Conservation (phyloP, 2,797 vertebrate species). For the Platyrinchus mystaceus region DNA sequence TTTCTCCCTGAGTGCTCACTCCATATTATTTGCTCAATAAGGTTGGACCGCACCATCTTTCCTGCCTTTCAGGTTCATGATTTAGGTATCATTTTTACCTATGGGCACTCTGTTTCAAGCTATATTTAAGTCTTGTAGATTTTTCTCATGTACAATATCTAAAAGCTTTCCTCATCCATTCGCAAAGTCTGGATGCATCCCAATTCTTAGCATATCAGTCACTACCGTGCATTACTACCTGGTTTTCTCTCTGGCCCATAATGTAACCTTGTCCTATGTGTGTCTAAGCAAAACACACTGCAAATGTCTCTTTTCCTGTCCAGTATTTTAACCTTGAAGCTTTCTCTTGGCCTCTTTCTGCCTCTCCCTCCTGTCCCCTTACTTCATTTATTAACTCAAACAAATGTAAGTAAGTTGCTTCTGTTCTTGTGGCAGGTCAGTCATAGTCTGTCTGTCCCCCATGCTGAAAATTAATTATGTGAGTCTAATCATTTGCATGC, state of each 20-base stretch:
- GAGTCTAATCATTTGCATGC: neutral
- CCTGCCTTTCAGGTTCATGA: constrained; percentile 3
- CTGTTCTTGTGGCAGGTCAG: neutral
- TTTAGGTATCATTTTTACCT: neutral
- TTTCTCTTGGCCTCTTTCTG: neutral
- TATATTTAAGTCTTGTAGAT: neutral
- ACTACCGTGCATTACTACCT: neutral
- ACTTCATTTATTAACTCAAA: neutral
- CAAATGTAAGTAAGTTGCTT: neutral
- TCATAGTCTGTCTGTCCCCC: neutral
- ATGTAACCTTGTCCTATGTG: neutral
- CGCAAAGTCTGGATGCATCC: neutral
- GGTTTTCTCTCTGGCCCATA: neutral
- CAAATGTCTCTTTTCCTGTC: neutral
- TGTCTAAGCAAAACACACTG: neutral
- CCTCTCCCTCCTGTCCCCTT: neutral
- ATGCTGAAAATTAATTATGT: neutral
- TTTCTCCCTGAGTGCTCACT: constrained; percentile 26
- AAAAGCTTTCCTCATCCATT: neutral
- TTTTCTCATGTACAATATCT: neutral
- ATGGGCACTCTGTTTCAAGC: neutral
- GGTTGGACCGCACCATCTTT: neutral
- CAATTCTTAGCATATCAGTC: neutral
- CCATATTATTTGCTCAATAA: neutral
- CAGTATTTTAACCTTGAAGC: neutral